Base-by-base conservation (phyloP, 2,888 invertebrate species). In the Acleris sparsana region DNA sequence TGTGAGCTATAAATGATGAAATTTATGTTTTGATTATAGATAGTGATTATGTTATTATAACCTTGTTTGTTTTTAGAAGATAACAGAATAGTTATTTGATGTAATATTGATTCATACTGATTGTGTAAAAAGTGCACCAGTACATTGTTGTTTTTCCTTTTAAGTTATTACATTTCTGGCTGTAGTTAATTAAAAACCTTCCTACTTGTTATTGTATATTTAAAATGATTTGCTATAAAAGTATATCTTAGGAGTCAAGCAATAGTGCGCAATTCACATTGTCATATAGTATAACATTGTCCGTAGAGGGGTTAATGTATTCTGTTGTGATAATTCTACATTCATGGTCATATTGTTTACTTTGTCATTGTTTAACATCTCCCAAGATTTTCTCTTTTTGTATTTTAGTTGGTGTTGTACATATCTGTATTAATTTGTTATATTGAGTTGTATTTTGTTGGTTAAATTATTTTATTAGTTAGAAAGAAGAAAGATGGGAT, bases 1-100 rank as follows among this genome's bases (percentile, higher is more conserved):
- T 89, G 93, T 89, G 85, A 90, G 89, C 78, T 70, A 72, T 70
- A 71, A 72, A 72, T 68, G 66, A 55, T 63, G 53, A 66, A 53
- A 68, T 69, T 61, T 68, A 68, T 70, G 68, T 65, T 72, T 53
- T 69, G 68, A 39, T 56, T 66, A 52, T 56, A 51, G 52, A 61
- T 66, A 57, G 56, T 52, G 51, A 57, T 33, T 61, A 49, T 61
- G 66, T 61, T 60, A 55, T 53, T 66, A 62, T 66, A 66, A 62
- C 52, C 57, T 22, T 66, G 57, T 53, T 62, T 66, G 57, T 66
- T 62, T 56, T 62, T 57, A 57, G 22, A 53, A 57, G 66, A 66
- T 66, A 66, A 66, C 13, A 2, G 3, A 46, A 53, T 66, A 66
- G 55, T 55, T 52, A 61, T 55, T 60, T 51, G 56, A 49, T 17